Conservation (phyloP, 2,113 vertebrate species). For the Parus major region DNA sequence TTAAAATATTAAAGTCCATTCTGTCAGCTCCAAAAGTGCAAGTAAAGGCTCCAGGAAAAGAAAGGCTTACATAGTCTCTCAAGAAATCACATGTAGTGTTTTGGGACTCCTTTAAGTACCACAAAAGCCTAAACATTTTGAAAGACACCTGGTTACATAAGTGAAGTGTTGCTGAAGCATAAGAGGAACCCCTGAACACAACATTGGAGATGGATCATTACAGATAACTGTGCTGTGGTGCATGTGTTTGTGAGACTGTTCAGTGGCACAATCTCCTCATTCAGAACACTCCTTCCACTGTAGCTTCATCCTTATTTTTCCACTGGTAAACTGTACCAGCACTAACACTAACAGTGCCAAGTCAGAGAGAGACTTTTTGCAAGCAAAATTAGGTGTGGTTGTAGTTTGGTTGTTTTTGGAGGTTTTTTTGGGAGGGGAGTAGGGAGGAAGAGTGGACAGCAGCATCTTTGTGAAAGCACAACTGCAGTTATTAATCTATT, state of each 20-base stretch:
- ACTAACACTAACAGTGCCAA: background rate
- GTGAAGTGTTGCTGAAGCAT: background rate
- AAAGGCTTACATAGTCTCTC: background rate
- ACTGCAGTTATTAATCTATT: background rate
- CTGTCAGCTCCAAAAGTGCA: background rate
- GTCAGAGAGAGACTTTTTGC: background rate
- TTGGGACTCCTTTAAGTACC: background rate
- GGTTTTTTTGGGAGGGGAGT: background rate
- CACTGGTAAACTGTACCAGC: background rate
- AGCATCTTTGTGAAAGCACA: background rate
- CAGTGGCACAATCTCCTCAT: background rate
- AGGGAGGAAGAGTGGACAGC: background rate
- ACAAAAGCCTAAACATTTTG: background rate
- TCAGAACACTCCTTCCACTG: background rate
- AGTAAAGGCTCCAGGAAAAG: background rate
- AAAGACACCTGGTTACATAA: background rate
- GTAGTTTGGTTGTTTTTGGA: background rate
- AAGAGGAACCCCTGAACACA: background rate
- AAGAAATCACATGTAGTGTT: background rate
- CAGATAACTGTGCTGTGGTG: background rate
- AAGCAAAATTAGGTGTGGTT: background rate
- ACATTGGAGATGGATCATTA: background rate
- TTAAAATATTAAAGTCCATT: background rate
- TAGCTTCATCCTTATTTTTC: background rate
- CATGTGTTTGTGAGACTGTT: background rate